Conservation (phyloP, 2,113 vertebrate genomes). For the Colaptes auratus region DNA sequence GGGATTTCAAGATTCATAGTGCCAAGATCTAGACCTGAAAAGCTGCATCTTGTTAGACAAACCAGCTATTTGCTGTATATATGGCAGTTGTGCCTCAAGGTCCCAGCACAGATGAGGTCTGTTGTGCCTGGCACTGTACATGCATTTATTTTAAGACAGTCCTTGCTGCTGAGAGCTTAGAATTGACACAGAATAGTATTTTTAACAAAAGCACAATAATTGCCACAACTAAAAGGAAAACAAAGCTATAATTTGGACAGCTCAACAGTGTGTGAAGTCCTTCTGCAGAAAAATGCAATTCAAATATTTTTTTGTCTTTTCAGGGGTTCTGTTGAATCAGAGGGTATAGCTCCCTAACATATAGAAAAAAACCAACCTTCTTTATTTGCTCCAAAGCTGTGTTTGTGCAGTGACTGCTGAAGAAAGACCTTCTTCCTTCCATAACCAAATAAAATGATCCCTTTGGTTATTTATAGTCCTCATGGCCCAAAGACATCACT, state of each 20-base stretch:
- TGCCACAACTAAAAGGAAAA: conserved; percentile 57
- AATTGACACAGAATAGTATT: conserved; percentile 57
- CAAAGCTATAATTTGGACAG: conserved; percentile 57
- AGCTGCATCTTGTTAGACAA: background rate
- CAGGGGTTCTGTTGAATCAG: background rate
- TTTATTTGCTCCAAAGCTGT: conserved; percentile 57
- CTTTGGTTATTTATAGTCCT: conserved; percentile 80
- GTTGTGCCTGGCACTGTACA: conserved; percentile 27
- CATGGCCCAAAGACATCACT: conserved; percentile 74
- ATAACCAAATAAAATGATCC: conserved; percentile 77
- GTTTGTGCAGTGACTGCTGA: conserved; percentile 65
- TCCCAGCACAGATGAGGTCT: background rate
- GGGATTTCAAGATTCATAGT: background rate
- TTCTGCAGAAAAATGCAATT: background rate
- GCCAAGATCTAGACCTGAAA: background rate
- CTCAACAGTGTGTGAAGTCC: background rate
- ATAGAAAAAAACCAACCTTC: conserved; percentile 40
- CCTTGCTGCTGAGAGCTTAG: conserved; percentile 18
- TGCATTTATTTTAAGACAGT: conserved; percentile 52
- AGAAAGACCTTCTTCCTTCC: conserved; percentile 73
- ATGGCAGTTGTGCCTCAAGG: background rate
- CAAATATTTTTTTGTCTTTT: background rate
- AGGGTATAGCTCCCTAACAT: conserved; percentile 33
- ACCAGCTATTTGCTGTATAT: background rate
- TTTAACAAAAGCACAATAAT: conserved; percentile 63